Percentiles rank a stretch among this genome's conserved stretches.
Conservation (phyloP, 2,888 invertebrate species). For the Protonemura montana region DNA sequence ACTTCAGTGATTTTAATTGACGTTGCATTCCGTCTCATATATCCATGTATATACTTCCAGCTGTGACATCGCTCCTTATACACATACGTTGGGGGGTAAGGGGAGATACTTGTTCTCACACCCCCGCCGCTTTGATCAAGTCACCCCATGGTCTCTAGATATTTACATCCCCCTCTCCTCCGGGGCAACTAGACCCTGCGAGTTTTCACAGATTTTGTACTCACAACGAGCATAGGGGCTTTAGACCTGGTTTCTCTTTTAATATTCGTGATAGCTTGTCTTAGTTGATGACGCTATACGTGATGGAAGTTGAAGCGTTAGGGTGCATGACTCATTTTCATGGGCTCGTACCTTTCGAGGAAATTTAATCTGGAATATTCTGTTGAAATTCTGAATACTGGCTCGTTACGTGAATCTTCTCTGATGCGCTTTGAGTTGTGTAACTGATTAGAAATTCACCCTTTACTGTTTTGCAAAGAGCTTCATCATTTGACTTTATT, state of each 20-base stretch:
- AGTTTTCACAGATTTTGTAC: neutral
- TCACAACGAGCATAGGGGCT: neutral
- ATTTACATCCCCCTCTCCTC: neutral
- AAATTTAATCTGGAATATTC: too few relatives aligned
- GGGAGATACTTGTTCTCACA: conserved; percentile 51
- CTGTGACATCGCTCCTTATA: neutral
- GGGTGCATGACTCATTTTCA: too few relatives aligned
- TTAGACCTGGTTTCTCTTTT: neutral
- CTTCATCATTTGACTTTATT: too few relatives aligned
- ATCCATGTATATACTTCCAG: neutral
- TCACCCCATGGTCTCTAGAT: neutral
- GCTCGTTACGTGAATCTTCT: too few relatives aligned
- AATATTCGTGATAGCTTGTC: neutral
- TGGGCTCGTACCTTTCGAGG: too few relatives aligned
- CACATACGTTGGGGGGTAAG: neutral
- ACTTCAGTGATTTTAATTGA: neutral
- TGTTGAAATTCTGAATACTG: too few relatives aligned
- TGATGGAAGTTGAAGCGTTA: neutral
- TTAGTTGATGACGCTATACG: neutral
- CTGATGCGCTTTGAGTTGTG: too few relatives aligned
- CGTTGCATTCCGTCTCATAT: neutral
- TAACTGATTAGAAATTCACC: too few relatives aligned
- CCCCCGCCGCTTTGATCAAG: conserved; percentile 41
- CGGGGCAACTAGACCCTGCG: too few relatives aligned
- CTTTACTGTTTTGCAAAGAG: too few relatives aligned